A percentile compares a stretch with the other conserved stretches of the same genome.
These are phyloP conservation scores for Escarpia spicata DNA, from an alignment of 2,888 invertebrate species.

Conservation along the genomic window DNA sequence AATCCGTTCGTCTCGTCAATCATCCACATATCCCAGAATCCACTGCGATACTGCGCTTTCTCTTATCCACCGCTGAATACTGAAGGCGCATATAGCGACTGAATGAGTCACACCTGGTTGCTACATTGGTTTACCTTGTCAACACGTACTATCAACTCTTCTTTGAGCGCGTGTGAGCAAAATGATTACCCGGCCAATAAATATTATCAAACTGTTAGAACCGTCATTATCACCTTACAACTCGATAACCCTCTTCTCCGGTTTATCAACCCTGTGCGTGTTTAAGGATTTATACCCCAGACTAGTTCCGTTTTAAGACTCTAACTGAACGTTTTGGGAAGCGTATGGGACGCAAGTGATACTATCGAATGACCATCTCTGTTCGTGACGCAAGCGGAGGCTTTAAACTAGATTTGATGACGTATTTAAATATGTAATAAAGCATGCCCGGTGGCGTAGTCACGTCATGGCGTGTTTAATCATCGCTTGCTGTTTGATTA, in stretches of 20 bases:
- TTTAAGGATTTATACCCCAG: background rate
- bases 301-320: background rate
- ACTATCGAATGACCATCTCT: background rate
- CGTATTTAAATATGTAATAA: background rate
- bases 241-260: background rate
- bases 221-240: background rate
- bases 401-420: background rate
- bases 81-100: background rate
- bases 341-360: background rate
- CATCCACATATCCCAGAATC: no score
- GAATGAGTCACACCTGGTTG: background rate
- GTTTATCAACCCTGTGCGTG: background rate
- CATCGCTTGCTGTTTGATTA: background rate
- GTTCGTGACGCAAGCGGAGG: background rate
- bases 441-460: background rate
- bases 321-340: background rate
- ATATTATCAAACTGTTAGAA: background rate
- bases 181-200: background rate
- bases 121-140: background rate
- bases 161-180: background rate
- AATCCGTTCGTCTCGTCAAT: no score
- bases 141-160: background rate
- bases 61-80: background rate
- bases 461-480: conserved; percentile 1
- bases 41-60: no score